Evolutionary conservation across 2,888 invertebrate genomes (phyloP).

Genomic region (Epinotia demarniana): DNA sequence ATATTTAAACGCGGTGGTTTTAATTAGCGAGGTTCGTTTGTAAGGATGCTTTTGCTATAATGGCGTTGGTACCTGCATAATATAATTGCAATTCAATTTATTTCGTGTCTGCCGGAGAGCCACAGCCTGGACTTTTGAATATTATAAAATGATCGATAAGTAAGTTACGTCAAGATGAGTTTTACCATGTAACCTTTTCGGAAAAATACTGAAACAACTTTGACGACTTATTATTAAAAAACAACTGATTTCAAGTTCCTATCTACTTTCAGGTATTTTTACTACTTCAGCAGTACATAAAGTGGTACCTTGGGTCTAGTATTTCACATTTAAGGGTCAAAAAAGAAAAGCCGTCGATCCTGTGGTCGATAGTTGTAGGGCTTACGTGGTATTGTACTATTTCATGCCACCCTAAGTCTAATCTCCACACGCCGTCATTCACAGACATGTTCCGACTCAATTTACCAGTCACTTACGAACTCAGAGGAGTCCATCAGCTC

Average conservation of each 20-base stretch:
- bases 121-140: neutral
- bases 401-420: neutral
- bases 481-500: conserved; percentile 70
- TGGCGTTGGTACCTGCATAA: neutral
- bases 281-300: no score
- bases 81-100: neutral
- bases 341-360: no score
- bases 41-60: neutral
- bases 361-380: no score
- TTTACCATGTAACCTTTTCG: no score
- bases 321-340: no score
- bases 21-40: conserved; percentile 14
- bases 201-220: no score
- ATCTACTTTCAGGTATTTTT: no score
- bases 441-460: conserved; percentile 15
- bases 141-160: neutral
- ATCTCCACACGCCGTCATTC: neutral
- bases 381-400: no score
- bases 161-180: no score
- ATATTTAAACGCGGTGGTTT: conserved; percentile 29
- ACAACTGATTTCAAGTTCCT: no score
- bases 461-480: conserved; percentile 15
- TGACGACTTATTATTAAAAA: no score
- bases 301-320: no score
- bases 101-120: neutral